Evolutionary conservation across 2,113 vertebrate genomes (phyloP).

Genomic region (Hippocampus mohnikei): DNA sequence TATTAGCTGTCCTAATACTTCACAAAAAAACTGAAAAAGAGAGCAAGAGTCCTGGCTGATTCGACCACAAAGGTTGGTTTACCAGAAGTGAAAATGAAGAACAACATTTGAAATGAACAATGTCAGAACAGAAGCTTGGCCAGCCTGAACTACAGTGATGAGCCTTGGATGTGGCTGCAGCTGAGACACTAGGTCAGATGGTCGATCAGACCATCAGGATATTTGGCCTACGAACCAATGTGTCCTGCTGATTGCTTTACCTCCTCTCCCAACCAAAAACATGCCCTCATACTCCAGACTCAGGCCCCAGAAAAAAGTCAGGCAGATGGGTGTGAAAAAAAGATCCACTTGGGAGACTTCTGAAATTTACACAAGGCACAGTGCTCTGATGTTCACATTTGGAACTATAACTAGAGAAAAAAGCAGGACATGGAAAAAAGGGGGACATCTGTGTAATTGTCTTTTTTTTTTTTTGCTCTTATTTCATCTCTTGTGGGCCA

Average conservation of each 20-base stretch:
- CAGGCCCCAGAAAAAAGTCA: slow-evolving; percentile 42
- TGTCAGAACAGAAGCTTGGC: background rate
- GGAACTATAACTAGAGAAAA: slow-evolving; percentile 41
- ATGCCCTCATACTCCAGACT: slow-evolving; percentile 40
- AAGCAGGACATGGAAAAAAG: slow-evolving; percentile 42
- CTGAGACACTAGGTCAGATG: slow-evolving; percentile 45
- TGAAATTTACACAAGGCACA: slow-evolving; percentile 60
- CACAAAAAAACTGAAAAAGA: background rate
- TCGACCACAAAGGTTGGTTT: background rate
- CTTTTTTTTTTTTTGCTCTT: slow-evolving; percentile 21
- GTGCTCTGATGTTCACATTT: slow-evolving; percentile 58
- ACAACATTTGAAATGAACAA: background rate
- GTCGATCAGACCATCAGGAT: slow-evolving; percentile 45
- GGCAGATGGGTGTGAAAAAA: slow-evolving; percentile 63
- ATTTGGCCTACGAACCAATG: slow-evolving; percentile 55
- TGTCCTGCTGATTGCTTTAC: slow-evolving; percentile 31
- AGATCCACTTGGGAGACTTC: slow-evolving; percentile 58
- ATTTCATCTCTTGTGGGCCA: slow-evolving; percentile 64
- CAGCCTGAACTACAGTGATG: slow-evolving; percentile 15
- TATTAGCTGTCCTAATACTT: background rate
- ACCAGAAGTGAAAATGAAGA: background rate
- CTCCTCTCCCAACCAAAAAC: slow-evolving; percentile 35
- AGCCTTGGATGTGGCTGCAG: slow-evolving; percentile 35
- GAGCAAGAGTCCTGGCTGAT: background rate
- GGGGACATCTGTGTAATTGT: slow-evolving; percentile 63